phyloP scores from a whole-genome alignment of 53 echinoderm and acorn worm species.

The Holothuria scabra region DNA sequence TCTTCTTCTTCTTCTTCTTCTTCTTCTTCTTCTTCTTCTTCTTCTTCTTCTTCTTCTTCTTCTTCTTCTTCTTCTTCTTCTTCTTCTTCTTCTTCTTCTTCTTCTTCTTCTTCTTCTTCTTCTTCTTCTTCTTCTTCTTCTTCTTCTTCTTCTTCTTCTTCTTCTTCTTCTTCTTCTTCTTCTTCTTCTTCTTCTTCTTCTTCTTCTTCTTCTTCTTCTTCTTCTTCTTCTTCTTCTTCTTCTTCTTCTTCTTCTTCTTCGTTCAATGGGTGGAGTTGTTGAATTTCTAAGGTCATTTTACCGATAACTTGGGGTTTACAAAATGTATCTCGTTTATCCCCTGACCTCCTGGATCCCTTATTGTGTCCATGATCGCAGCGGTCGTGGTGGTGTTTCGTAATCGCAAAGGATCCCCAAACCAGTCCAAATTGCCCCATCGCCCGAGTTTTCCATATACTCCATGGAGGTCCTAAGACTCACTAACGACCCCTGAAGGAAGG shows the following conservation, averaged over 20 bases:
- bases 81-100: conserved; percentile 14
- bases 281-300: too few species aligned
- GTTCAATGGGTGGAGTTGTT: too few species aligned
- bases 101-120: not conserved
- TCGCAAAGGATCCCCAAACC: too few species aligned
- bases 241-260: not conserved
- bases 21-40: conserved; percentile 1
- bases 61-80: conserved; percentile 19
- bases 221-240: not conserved
- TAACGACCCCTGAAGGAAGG: too few species aligned
- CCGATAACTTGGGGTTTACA: too few species aligned
- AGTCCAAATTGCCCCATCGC: too few species aligned
- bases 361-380: too few species aligned
- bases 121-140: conserved; percentile 13
- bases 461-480: too few species aligned
- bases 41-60: conserved; percentile 4
- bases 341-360: too few species aligned
- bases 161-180: not conserved
- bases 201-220: conserved; percentile 17
- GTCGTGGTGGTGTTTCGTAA: too few species aligned
- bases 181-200: conserved; percentile 2
- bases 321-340: too few species aligned
- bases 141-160: conserved; percentile 20
- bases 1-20: conserved; percentile 8
- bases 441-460: too few species aligned